Conservation (phyloP, 1,140 invertebrate genomes). For the Triops longicaudatus region DNA sequence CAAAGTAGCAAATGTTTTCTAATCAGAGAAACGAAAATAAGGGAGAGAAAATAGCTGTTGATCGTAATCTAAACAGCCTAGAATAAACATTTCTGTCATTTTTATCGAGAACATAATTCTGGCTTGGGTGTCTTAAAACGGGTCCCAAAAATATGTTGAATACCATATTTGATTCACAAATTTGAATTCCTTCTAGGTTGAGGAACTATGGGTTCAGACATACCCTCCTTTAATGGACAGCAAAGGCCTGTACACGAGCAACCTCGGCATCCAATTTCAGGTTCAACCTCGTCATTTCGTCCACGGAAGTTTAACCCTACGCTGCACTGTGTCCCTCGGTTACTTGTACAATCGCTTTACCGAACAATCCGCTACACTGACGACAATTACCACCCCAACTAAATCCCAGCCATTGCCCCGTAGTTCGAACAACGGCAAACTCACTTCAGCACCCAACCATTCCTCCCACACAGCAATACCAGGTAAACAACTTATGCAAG, state of each 20-base stretch:
- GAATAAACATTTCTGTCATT: no score
- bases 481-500: neutral
- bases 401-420: neutral
- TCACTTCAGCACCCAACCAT: neutral
- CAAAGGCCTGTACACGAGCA: neutral
- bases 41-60: no score
- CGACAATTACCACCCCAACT: neutral
- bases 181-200: neutral
- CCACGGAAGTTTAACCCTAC: neutral
- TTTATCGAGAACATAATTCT: no score
- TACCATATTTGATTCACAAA: neutral
- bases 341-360: neutral
- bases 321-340: neutral
- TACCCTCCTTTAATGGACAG: neutral
- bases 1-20: no score
- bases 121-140: no score
- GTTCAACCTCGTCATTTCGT: neutral
- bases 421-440: neutral
- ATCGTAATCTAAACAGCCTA: no score
- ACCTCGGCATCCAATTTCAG: neutral
- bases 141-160: no score
- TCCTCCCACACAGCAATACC: slow-evolving; percentile 5
- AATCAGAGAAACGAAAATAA: no score
- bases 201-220: neutral
- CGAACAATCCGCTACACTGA: neutral